Evolutionary conservation across 1,140 invertebrate genomes (phyloP), one percentile per base, ranked within the genome.

Genomic region (Leptinotarsa defecta): DNA sequence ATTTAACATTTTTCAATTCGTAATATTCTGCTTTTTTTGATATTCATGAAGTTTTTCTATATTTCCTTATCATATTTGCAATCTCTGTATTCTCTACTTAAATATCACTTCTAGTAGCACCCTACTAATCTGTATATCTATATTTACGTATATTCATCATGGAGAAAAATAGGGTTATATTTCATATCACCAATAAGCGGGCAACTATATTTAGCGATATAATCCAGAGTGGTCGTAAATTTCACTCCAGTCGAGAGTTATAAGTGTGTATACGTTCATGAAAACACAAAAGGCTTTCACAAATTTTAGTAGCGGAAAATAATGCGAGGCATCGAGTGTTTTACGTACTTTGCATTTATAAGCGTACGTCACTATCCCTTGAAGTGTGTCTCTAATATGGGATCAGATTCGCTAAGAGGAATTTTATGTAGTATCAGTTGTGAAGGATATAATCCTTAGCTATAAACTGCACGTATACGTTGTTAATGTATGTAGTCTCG

Each of bases 191-290:
- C 34, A 19, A 67, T 67, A 34, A 67, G 17, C 3, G n/a, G 27
- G 24, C 2, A 65, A 27, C 67, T 48, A 68, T 68, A 68, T 68
- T 68, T 49, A 68, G 43, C 43, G 17, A 6, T 68, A 68, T 68
- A 68, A 68, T 68, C 67, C 43, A 43, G 34, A 68, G 67, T 68
- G 67, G 19, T 68, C 67, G 67, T 68, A 68, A 68, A 68, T 17
- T 27, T 19, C 43, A 68, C n/a, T 43, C 15, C 67, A 34, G 52
- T 19, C 52, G 52, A 57, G 52, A 57, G 52, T 57, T 57, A 57
- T 57, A 57, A 57, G 52, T 57, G 11, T 57, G 52, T 57, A 57
- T 15, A 13, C 67, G 67, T 68, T 68, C 67, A 68, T 68, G 67
- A 48, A 68, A 68, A 68, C 43, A 68, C 67, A 68, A 68, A 68